Base-by-base conservation (phyloP, 2,888 invertebrate species). In the Miltochrista miniata region DNA sequence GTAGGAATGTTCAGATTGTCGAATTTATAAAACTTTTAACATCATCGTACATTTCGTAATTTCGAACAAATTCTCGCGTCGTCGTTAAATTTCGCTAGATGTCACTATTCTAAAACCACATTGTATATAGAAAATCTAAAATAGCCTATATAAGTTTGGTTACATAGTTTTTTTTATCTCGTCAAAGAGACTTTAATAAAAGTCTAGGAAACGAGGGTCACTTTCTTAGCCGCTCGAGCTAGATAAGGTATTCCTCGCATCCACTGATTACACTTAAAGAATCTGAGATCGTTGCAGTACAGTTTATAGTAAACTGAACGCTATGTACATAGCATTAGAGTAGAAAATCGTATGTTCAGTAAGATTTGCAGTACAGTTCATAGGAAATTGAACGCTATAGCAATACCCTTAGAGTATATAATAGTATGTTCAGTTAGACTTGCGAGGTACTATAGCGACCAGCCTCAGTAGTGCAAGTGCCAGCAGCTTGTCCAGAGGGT, bases 401-500 rank as follows among this genome's bases (percentile, higher is more conserved):
- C 18, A 24, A 24, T 24, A 24, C 18, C 2, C 18, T 4, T 24
- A 24, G 18, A 24, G 2, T 24, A 4, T 5, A 24, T 24, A 24
- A 5, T 24, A 5, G 18, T 24, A n/a, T n/a, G 18, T 24, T 40
- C 51, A 53, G 41, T 51, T 48, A 48, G 61, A 70, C 65, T 92
- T 90, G 68, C 92, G 92, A 31, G 93, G 93, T 61, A 93, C 92
- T 66, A 93, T 87, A 48, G 85, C 83, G 45, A 96, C 93, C 82
- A 97, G 94, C 63, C 95, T 92, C 63, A 95, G 89, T 80, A 96
- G 94, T 64, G 96, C 93, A 11, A 97, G 92, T 10, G 98, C 96
- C 54, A 98, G 93, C 52, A 99, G 93, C 82, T 97, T 97, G 90
- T 99, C 99, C 48, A 99, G 90, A 0, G 99, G 98, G 92, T 99